These are phyloP conservation scores for Nemapogon koenigi DNA, from an alignment of 2,888 invertebrate species.

Conservation along the genomic window DNA sequence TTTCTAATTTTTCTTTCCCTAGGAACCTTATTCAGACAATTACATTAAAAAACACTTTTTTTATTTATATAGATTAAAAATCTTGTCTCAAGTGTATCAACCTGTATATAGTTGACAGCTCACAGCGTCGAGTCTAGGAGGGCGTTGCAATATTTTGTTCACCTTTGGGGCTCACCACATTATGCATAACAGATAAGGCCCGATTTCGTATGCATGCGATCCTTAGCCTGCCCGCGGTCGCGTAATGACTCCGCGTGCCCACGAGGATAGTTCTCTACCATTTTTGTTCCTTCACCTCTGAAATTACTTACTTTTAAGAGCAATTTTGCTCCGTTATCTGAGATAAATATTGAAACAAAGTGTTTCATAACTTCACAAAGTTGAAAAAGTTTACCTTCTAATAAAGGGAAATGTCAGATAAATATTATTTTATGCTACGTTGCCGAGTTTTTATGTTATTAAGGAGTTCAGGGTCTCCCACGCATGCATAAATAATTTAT, in stretches of 20 bases:
- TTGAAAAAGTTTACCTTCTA: not conserved
- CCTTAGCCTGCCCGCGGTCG: conserved; percentile 41
- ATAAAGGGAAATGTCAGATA: not conserved
- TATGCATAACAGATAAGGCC: conserved; percentile 66
- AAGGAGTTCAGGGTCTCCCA: too few relatives aligned
- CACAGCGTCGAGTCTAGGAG: conserved; percentile 7
- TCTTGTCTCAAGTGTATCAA: too few relatives aligned
- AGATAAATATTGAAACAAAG: not conserved
- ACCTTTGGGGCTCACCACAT: conserved; percentile 61
- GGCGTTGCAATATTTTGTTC: conserved; percentile 54
- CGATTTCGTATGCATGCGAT: conserved; percentile 64
- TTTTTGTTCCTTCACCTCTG: conserved; percentile 22
- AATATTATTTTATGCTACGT: too few relatives aligned
- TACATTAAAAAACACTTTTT: too few relatives aligned
- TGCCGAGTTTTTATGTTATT: too few relatives aligned
- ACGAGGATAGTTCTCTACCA: conserved; percentile 28
- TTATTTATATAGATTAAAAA: too few relatives aligned
- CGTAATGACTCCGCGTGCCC: conserved; percentile 44
- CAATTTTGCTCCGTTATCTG: not conserved
- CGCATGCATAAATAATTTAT: too few relatives aligned
- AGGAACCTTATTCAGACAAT: too few relatives aligned
- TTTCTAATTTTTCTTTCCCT: not conserved
- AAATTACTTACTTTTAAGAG: not conserved
- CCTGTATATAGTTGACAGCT: too few relatives aligned
- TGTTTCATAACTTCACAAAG: not conserved